Evolutionary conservation across 37 sponge, comb jelly and placozoan species (phyloP).

Genomic region (Cliona cf. orientalis): DNA sequence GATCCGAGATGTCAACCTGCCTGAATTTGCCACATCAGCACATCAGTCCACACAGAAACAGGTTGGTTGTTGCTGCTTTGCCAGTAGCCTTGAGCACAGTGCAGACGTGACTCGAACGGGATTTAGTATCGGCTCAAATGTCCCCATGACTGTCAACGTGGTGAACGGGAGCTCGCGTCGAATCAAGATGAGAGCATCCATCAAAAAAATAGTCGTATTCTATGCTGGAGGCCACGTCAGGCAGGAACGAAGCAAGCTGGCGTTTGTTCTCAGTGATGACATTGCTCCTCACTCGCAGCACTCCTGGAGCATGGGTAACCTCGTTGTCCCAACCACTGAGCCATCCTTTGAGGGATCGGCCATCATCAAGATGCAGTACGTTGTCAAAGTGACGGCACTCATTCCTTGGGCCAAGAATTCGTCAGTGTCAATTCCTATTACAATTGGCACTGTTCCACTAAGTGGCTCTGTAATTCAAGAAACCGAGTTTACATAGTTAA

Average conservation of each 20-base stretch:
- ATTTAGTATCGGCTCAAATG: conserved; percentile 59
- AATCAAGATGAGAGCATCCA: conserved; percentile 32
- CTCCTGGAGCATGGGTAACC: neutral
- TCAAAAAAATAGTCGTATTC: conserved; percentile 19
- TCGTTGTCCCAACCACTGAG: conserved; percentile 38
- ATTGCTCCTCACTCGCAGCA: neutral
- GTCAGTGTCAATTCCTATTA: conserved; percentile 23
- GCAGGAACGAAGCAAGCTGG: neutral
- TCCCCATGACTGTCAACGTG: conserved; percentile 34
- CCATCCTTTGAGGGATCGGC: conserved; percentile 18
- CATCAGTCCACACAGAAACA: conserved; percentile 44
- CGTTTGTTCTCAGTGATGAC: neutral
- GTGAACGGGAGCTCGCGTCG: conserved; percentile 50
- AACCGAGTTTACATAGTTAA: too few species aligned
- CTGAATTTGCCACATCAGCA: conserved; percentile 14
- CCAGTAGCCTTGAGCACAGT: conserved; percentile 53
- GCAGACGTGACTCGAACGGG: conserved; percentile 51
- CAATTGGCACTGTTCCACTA: too few species aligned
- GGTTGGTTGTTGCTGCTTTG: conserved; percentile 77
- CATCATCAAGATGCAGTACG: conserved; percentile 36
- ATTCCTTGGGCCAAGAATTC: conserved; percentile 41
- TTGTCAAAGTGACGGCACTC: conserved; percentile 19
- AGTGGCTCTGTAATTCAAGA: too few species aligned
- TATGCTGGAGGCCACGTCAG: conserved; percentile 44
- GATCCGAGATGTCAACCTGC: conserved; percentile 52